These are phyloP conservation scores for Premnoplex brunnescens DNA, from an alignment of 2,797 vertebrate species.

Conservation along the genomic window DNA sequence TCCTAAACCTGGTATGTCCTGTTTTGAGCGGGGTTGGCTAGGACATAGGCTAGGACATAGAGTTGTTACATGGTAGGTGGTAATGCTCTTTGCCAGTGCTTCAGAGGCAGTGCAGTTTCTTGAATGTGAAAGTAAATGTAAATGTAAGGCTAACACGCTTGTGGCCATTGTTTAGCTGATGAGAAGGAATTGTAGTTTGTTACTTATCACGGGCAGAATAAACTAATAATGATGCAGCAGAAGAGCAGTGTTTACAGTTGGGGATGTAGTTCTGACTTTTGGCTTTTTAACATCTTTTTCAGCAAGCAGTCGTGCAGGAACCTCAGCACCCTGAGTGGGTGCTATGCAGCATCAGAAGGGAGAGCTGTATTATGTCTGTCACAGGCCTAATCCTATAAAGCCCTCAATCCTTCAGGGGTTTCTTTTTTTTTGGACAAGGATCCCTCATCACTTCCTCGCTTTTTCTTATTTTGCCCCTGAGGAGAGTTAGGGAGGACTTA, in stretches of 20 bases:
- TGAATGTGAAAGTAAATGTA: neutral
- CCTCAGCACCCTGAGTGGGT: accelerated
- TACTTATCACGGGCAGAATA: neutral
- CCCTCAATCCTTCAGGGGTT: neutral
- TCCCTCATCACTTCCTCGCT: neutral
- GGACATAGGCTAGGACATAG: neutral
- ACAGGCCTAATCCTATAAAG: neutral
- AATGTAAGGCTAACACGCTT: accelerated
- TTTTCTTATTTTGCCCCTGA: neutral
- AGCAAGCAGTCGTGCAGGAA: neutral
- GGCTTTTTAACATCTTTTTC: neutral
- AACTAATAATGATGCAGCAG: neutral
- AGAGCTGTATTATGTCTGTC: neutral
- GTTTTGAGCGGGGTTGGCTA: neutral
- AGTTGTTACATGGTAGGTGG: accelerated
- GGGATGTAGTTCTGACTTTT: accelerated
- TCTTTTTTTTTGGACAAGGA: neutral
- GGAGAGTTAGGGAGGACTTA: neutral
- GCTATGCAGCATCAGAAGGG: neutral
- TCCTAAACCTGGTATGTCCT: neutral
- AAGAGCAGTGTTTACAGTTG: neutral
- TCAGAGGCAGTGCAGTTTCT: neutral
- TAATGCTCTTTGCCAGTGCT: neutral
- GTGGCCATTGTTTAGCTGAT: neutral
- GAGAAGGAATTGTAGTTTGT: neutral